A percentile compares a stretch with the other conserved stretches of the same genome.
Conservation (phyloP, 2,113 vertebrate genomes). For the Rhinopithecus roxellana region DNA sequence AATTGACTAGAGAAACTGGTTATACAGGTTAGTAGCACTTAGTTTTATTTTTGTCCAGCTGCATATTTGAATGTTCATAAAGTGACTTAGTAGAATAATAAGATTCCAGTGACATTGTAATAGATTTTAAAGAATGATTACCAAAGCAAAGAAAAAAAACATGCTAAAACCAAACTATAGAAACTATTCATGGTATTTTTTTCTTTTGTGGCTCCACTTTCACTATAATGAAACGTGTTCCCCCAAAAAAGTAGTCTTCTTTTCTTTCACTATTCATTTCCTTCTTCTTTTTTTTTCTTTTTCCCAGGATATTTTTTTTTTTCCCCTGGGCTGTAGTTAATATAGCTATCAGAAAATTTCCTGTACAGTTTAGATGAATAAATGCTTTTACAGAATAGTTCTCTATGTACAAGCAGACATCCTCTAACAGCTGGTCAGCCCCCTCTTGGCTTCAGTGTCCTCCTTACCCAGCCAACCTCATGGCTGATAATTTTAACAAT, state of each 20-base stretch:
- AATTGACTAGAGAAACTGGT: constrained; percentile 76
- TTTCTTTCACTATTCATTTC: constrained; percentile 46
- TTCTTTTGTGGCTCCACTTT: constrained; percentile 38
- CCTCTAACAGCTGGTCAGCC: neutral
- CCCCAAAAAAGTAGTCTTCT: neutral
- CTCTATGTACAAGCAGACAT: neutral
- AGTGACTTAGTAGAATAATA: constrained; percentile 58
- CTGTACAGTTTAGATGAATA: neutral
- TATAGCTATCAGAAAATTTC: constrained; percentile 19
- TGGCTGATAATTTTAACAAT: neutral
- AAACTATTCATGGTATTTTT: constrained; percentile 46
- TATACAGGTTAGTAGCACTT: constrained; percentile 65
- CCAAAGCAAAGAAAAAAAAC: constrained; percentile 36
- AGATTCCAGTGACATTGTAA: constrained; percentile 60
- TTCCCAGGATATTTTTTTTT: neutral
- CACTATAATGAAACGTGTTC: neutral
- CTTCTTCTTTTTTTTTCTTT: neutral
- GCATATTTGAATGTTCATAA: constrained; percentile 70
- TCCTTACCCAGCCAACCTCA: neutral
- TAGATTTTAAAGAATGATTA: constrained; percentile 67
- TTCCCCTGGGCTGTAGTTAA: neutral
- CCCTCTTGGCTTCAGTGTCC: neutral
- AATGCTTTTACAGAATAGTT: neutral
- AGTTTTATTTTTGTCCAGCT: constrained; percentile 56
- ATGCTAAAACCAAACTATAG: constrained; percentile 32